A percentile compares a stretch with the other conserved stretches of the same genome.
Conservation (phyloP, 1,140 invertebrate genomes). For the Drosophila miranda region DNA sequence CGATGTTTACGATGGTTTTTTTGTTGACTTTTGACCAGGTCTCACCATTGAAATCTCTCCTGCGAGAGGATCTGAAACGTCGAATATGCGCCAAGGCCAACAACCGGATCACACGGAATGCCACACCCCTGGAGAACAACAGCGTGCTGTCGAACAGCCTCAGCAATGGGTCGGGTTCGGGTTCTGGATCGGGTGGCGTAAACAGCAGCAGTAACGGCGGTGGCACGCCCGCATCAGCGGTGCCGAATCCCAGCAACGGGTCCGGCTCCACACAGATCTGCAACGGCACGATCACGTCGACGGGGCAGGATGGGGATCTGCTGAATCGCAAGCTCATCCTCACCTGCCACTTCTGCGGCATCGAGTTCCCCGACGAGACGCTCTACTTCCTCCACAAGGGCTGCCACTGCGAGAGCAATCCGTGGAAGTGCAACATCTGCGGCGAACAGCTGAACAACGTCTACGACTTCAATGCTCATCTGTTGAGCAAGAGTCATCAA, state of each 20-base stretch:
- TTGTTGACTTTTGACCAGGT: conserved; percentile 83
- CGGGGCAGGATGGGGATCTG: conserved; percentile 83
- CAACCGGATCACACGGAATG: conserved; percentile 82
- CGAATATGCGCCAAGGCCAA: conserved; percentile 87
- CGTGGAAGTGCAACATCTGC: conserved; percentile 99
- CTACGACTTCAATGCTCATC: conserved; percentile 98
- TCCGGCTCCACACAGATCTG: conserved; percentile 82
- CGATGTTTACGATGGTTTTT: background rate
- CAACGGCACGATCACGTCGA: conserved; percentile 87
- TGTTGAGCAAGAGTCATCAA: conserved; percentile 96
- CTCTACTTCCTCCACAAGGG: conserved; percentile 98
- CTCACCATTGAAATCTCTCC: conserved; percentile 91
- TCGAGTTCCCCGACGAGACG: conserved; percentile 96
- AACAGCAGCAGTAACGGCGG: conserved; percentile 40
- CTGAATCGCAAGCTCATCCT: conserved; percentile 84
- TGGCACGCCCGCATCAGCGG: conserved; percentile 21
- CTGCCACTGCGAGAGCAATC: conserved; percentile 97
- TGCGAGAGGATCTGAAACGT: conserved; percentile 91
- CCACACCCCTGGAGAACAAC: conserved; percentile 72
- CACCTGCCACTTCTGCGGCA: conserved; percentile 94
- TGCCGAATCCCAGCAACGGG: conserved; percentile 46
- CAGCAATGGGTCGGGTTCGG: conserved; percentile 41
- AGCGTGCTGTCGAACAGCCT: conserved; percentile 64
- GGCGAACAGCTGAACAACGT: conserved; percentile 95
- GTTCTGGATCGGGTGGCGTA: conserved; percentile 13